These are phyloP conservation scores for Catharus ustulatus DNA, from an alignment of 2,797 vertebrate genomes.

Conservation along the genomic window DNA sequence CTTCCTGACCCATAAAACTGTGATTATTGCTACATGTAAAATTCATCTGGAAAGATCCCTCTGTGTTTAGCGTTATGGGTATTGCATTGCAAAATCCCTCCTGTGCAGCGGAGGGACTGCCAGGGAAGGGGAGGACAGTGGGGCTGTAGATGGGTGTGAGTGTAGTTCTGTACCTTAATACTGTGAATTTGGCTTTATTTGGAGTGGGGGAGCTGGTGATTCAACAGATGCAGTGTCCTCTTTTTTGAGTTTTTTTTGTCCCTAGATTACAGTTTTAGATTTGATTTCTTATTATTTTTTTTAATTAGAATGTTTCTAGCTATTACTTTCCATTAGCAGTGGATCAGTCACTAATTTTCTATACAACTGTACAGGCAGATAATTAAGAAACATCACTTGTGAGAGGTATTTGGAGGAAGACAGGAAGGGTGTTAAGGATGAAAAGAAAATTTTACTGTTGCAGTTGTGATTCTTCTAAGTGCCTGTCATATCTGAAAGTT, in stretches of 20 bases:
- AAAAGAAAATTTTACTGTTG: not conserved
- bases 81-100: slow-evolving; percentile 40
- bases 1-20: slow-evolving; percentile 75
- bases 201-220: not conserved
- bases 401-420: not conserved
- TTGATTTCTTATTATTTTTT: not conserved
- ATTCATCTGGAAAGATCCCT: slow-evolving; percentile 48
- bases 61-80: not conserved
- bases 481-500: not conserved
- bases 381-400: not conserved
- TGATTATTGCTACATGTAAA: slow-evolving; percentile 68
- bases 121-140: not conserved
- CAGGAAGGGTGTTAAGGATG: not conserved
- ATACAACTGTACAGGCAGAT: not conserved
- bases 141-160: not conserved
- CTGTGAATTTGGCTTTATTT: not conserved
- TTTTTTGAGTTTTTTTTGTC: not conserved
- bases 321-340: not conserved
- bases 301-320: not conserved
- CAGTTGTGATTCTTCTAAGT: not conserved
- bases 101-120: not conserved
- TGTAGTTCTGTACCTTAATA: not conserved
- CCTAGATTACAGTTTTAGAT: not conserved
- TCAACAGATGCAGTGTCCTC: not conserved
- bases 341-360: not conserved